Percentiles rank a stretch among this genome's conserved stretches.
These are phyloP conservation scores for Aphelocoma californica DNA, from an alignment of 2,797 vertebrate species.

Conservation along the genomic window DNA sequence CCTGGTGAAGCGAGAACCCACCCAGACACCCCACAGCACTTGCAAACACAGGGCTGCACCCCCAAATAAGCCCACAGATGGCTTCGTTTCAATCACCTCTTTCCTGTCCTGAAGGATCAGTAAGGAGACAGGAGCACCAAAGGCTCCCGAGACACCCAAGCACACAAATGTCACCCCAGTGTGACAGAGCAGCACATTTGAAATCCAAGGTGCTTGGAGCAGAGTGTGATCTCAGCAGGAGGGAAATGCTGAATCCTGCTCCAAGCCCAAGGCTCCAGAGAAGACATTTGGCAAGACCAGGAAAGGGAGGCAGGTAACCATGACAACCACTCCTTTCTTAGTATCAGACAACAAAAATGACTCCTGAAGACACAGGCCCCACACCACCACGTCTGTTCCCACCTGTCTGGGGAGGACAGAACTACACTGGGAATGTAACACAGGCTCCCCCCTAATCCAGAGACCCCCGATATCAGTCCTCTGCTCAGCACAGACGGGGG, in stretches of 20 bases:
- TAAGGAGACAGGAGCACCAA: background rate
- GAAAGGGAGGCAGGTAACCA: constrained; percentile 21
- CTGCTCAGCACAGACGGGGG: background rate
- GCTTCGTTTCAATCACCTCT: fast-evolving
- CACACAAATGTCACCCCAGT: fast-evolving
- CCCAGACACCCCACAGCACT: background rate
- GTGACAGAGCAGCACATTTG: fast-evolving
- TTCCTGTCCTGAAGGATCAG: background rate
- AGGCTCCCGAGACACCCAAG: background rate
- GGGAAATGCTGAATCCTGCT: background rate
- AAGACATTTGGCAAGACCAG: constrained; percentile 6
- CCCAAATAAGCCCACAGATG: fast-evolving
- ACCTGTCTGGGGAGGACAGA: background rate
- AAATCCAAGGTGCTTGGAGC: background rate
- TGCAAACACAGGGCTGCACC: background rate
- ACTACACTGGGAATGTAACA: fast-evolving
- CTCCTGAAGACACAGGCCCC: background rate
- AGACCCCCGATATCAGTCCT: fast-evolving
- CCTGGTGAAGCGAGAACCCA: fast-evolving
- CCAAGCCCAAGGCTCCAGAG: background rate
- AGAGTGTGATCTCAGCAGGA: background rate
- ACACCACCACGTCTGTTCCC: background rate
- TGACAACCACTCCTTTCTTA: background rate
- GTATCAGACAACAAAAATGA: background rate
- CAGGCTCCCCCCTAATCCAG: background rate